These are phyloP conservation scores for Zeugodacus cucurbitae DNA, from an alignment of 1,140 invertebrate genomes.

Conservation along the genomic window DNA sequence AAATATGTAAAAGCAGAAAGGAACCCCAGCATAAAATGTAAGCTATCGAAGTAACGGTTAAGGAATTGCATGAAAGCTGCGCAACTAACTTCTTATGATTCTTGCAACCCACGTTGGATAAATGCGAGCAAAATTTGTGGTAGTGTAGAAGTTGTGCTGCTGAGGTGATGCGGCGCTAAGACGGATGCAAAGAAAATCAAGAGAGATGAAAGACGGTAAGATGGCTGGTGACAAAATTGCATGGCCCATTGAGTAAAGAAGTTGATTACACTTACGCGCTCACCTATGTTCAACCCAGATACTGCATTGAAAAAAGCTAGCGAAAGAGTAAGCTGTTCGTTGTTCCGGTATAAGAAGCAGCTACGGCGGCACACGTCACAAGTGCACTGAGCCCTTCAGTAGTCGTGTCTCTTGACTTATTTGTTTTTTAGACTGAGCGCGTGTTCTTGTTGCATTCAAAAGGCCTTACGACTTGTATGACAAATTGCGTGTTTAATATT, in stretches of 20 bases:
- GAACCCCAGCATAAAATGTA: neutral
- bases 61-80: neutral
- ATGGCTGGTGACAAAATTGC: conserved; percentile 43
- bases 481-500: too few species aligned
- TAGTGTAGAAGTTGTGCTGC: neutral
- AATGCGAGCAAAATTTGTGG: neutral
- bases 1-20: neutral
- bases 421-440: too few species aligned
- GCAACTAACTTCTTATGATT: neutral
- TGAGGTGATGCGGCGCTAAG: neutral
- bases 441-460: too few species aligned
- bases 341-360: neutral
- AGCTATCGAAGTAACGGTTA: neutral
- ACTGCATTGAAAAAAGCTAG: neutral
- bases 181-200: neutral
- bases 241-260: conserved; percentile 32
- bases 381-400: neutral
- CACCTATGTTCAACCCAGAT: neutral
- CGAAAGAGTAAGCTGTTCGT: neutral
- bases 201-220: neutral
- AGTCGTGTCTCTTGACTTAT: neutral
- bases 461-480: too few species aligned
- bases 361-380: neutral
- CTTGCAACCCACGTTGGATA: neutral
- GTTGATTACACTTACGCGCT: conserved; percentile 38